Evolutionary conservation across 2,797 vertebrate genomes (phyloP).

Genomic region (Carcharodon carcharias): DNA sequence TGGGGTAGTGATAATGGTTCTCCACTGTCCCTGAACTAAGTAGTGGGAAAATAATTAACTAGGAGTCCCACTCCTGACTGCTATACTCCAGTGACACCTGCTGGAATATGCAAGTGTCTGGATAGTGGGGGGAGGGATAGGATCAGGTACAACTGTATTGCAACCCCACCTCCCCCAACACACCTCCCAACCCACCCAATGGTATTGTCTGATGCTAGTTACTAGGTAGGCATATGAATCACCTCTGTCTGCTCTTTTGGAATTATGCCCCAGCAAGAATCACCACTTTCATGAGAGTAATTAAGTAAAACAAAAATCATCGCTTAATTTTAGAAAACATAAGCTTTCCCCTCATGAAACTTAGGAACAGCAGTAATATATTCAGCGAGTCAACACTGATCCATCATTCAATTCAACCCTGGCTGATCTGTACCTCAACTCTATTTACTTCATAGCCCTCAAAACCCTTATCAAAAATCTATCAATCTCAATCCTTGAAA

Average conservation of each 20-base stretch:
- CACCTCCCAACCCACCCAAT: neutral
- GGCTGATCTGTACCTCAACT: neutral
- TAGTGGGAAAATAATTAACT: slow-evolving; percentile 1
- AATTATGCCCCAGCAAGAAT: neutral
- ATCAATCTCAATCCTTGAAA: neutral
- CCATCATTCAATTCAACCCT: neutral
- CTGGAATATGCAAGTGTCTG: neutral
- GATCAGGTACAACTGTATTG: neutral
- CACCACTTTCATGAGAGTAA: neutral
- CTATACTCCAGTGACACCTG: slow-evolving; percentile 15
- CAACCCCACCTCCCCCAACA: neutral
- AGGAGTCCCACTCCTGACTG: neutral
- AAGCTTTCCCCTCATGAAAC: neutral
- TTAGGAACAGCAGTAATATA: neutral
- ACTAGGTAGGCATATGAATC: neutral
- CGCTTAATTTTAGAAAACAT: neutral
- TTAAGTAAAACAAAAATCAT: neutral
- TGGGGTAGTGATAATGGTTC: neutral
- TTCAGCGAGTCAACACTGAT: neutral
- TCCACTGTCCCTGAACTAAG: neutral
- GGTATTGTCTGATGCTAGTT: neutral
- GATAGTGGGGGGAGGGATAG: neutral
- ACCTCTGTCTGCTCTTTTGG: neutral
- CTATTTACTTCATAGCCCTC: neutral
- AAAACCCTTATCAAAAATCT: neutral